phyloP scores from a whole-genome alignment of 2,888 invertebrate species.

The Polydrusus pterygomalis region DNA sequence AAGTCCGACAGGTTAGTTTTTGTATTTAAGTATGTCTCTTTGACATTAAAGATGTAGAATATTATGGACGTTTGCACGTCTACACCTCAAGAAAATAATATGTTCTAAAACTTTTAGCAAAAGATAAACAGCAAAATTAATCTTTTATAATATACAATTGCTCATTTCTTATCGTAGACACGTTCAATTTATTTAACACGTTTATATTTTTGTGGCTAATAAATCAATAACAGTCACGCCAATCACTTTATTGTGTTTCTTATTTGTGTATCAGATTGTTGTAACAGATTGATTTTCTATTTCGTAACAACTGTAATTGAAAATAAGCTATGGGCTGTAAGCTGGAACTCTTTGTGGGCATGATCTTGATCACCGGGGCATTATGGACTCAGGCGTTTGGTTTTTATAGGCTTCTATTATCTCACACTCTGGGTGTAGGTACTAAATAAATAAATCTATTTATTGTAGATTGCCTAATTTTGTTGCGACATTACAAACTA shows the following conservation, averaged over 20 bases:
- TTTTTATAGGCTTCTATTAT: not conserved
- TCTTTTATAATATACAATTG: no score
- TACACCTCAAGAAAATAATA: no score
- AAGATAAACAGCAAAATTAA: no score
- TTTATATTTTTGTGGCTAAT: conserved; percentile 25
- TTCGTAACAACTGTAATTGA: conserved; percentile 30
- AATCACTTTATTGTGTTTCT: conserved; percentile 37
- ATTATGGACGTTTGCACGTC: no score
- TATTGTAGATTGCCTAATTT: no score
- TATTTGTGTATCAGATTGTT: conserved; percentile 39
- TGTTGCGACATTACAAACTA: no score
- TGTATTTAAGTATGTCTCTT: not conserved
- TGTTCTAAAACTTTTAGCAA: no score
- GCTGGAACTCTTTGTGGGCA: conserved; percentile 3
- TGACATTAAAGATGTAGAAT: not conserved
- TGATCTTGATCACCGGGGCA: no score
- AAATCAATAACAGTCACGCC: conserved; percentile 35
- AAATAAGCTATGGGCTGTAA: conserved; percentile 10
- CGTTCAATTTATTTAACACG: conserved; percentile 31
- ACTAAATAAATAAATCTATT: not conserved
- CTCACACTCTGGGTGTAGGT: not conserved
- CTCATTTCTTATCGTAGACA: conserved; percentile 4
- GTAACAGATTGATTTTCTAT: conserved; percentile 37
- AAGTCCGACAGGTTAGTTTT: conserved; percentile 75
- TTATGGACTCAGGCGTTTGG: not conserved